Evolutionary conservation across 2,888 invertebrate species (phyloP).

Genomic region (Cartodere bifasciata): DNA sequence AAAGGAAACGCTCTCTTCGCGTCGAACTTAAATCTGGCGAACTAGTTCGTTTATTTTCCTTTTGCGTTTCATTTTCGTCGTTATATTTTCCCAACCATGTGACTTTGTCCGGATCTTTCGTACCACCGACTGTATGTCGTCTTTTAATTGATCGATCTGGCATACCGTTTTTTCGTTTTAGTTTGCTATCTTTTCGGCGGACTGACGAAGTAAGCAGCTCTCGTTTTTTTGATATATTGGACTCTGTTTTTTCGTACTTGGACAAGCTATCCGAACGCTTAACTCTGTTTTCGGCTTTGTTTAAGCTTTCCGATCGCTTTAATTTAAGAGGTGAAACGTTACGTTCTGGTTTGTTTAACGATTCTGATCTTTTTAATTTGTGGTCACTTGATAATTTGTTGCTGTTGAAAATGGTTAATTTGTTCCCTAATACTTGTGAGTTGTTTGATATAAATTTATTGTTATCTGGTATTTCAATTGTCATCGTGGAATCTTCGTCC

Average conservation of each 20-base stretch:
- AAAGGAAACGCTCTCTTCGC: constrained; percentile 34
- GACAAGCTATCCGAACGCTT: constrained; percentile 52
- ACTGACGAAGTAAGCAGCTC: constrained; percentile 37
- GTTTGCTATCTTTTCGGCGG: constrained; percentile 39
- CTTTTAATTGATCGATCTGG: constrained; percentile 75
- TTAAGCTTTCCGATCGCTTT: constrained; percentile 49
- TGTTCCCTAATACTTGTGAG: constrained; percentile 13
- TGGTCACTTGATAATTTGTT: constrained; percentile 26
- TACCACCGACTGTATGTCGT: constrained; percentile 85
- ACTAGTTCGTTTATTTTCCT: constrained; percentile 40
- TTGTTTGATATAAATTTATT: constrained; percentile 21
- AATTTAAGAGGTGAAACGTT: constrained; percentile 38
- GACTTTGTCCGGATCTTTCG: constrained; percentile 69
- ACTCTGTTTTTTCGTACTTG: constrained; percentile 65
- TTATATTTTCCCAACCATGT: constrained; percentile 42
- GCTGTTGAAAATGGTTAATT: constrained; percentile 16
- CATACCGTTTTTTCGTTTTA: constrained; percentile 66
- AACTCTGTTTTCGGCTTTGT: constrained; percentile 38
- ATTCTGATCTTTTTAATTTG: constrained; percentile 48
- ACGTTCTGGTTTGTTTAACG: constrained; percentile 44
- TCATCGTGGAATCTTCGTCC: constrained; percentile 32
- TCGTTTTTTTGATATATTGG: constrained; percentile 62
- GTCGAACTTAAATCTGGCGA: constrained; percentile 45
- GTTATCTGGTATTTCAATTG: constrained; percentile 29
- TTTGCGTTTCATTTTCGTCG: constrained; percentile 32